Conservation (phyloP, 92 coral and sea anemone species). For the Epizoanthus ramosus region DNA sequence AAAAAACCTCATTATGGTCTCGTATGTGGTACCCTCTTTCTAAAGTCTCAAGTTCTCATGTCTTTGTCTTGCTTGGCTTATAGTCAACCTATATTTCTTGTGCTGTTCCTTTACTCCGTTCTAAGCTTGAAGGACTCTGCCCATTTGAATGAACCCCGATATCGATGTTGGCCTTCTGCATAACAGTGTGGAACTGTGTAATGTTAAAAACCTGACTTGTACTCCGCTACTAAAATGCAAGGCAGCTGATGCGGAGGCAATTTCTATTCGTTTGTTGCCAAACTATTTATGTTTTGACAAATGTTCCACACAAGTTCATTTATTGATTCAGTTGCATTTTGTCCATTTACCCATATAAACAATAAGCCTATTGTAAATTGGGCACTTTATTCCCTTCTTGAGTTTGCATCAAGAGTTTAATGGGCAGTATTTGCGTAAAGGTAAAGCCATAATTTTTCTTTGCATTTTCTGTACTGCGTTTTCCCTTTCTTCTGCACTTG, state of each 20-base stretch:
- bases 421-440: slow-evolving; percentile 47
- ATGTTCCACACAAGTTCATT: too few species aligned
- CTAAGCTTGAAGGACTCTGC: slow-evolving; percentile 6
- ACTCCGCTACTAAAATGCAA: neutral
- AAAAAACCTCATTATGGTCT: neutral
- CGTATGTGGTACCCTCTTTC: slow-evolving; percentile 19
- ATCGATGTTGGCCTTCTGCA: slow-evolving; percentile 18
- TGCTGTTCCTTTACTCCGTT: slow-evolving; percentile 8
- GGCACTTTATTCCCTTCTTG: slow-evolving; percentile 39
- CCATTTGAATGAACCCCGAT: neutral
- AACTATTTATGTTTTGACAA: neutral
- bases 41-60: slow-evolving; percentile 7
- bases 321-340: too few species aligned
- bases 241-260: neutral
- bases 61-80: slow-evolving; percentile 10
- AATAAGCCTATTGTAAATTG: too few species aligned
- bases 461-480: slow-evolving; percentile 45
- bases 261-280: too few species aligned
- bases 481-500: slow-evolving; percentile 14
- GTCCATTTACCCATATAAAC: too few species aligned
- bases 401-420: slow-evolving; percentile 51
- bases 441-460: slow-evolving; percentile 43
- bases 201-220: too few species aligned
- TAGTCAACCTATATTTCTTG: slow-evolving; percentile 25
- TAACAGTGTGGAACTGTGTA: slow-evolving; percentile 5